Percentiles rank a stretch among this genome's conserved stretches.
phyloP scores from a whole-genome alignment of 2,113 vertebrate species.

The Malurus alboscapulatus region DNA sequence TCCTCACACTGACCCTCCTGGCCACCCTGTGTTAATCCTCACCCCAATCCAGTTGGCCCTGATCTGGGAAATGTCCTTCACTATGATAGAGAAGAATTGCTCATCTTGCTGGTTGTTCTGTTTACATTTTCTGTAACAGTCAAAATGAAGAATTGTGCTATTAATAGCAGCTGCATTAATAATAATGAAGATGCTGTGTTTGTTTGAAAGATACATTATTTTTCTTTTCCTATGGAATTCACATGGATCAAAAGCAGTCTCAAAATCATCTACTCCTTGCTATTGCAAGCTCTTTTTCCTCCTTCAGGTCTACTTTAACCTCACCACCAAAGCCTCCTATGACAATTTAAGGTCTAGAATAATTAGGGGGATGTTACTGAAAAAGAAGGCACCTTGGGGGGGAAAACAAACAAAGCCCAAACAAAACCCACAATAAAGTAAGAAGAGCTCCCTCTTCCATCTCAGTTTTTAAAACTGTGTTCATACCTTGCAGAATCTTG shows the following conservation, averaged over 20 bases:
- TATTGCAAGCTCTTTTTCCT: background rate
- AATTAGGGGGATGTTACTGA: background rate
- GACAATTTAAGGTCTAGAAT: background rate
- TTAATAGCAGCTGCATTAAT: background rate
- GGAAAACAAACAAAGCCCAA: background rate
- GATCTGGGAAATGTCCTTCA: background rate
- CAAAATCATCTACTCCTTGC: background rate
- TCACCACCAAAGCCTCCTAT: background rate
- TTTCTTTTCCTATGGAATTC: background rate
- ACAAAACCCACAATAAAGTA: background rate
- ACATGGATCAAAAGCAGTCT: background rate
- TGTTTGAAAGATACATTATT: background rate
- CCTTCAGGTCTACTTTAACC: background rate
- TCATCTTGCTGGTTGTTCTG: background rate
- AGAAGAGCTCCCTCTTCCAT: background rate
- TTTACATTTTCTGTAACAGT: background rate
- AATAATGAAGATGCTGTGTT: background rate
- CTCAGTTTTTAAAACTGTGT: background rate
- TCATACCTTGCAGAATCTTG: slow-evolving; percentile 93
- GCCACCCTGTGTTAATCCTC: background rate
- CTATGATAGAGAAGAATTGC: background rate
- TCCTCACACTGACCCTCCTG: background rate
- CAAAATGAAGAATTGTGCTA: background rate
- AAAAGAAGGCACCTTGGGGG: background rate
- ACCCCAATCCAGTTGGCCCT: background rate